Evolutionary conservation across 2,797 vertebrate species (phyloP).

Genomic region (Pipistrellus kuhlii): DNA sequence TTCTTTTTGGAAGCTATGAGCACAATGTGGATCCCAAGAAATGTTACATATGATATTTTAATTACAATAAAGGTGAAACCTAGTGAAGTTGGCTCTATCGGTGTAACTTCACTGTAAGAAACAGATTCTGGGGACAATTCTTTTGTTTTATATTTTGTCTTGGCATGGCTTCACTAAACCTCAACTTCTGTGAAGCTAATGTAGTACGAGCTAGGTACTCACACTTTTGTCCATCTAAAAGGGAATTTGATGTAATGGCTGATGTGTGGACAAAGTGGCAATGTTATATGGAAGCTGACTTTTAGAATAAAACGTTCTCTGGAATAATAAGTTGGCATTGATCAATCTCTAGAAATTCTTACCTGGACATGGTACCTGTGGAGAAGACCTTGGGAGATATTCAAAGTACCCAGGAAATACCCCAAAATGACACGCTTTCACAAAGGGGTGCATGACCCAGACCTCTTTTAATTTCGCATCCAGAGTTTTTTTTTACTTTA

Average conservation of each 20-base stretch:
- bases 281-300: background rate
- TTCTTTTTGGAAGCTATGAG: conserved; percentile 30
- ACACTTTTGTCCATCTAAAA: background rate
- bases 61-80: background rate
- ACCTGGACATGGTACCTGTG: background rate
- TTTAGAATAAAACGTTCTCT: conserved; percentile 4
- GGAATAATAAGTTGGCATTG: background rate
- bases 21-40: background rate
- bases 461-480: background rate
- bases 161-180: background rate
- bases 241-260: background rate
- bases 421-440: background rate
- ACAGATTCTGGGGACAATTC: background rate
- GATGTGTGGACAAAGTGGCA: background rate
- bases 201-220: background rate
- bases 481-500: background rate
- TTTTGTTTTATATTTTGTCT: background rate
- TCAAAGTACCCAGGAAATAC: background rate
- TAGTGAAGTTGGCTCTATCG: background rate
- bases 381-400: background rate
- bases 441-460: background rate
- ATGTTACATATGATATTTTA: conserved; percentile 34
- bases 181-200: background rate
- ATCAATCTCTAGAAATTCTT: background rate
- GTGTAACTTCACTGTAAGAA: background rate